phyloP scores from a whole-genome alignment of 2,797 vertebrate species.

The Bufotes viridis region DNA sequence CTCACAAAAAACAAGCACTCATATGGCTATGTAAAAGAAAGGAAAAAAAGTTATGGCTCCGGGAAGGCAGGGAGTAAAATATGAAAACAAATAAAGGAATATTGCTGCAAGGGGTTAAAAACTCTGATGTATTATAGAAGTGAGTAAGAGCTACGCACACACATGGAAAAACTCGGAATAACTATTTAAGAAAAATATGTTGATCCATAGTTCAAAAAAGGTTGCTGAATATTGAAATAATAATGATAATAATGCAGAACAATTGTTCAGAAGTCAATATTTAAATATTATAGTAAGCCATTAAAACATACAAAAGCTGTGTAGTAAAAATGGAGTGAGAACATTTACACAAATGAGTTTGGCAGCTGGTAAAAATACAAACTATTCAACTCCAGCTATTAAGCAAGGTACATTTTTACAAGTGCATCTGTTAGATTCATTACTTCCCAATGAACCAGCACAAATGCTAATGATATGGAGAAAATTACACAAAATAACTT shows the following conservation, averaged over 20 bases:
- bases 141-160: no score
- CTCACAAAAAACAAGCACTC: no score
- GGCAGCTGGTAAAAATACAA: conserved; percentile 5
- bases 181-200: no score
- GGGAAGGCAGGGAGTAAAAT: no score
- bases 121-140: no score
- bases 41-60: no score
- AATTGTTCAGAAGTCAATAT: background rate
- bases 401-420: conserved; percentile 43
- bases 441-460: conserved; percentile 55
- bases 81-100: no score
- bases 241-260: background rate
- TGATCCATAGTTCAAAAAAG: background rate
- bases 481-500: conserved; percentile 50
- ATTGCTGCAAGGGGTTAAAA: no score
- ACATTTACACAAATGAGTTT: background rate
- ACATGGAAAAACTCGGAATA: no score
- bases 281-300: background rate
- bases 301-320: background rate
- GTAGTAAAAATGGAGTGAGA: background rate
- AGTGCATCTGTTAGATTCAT: conserved; percentile 40
- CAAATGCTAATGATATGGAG: conserved; percentile 52
- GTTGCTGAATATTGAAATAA: background rate
- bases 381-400: conserved; percentile 28
- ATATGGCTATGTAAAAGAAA: no score